Conservation (phyloP, 2,797 vertebrate species). For the Rhynchonycteris naso region DNA sequence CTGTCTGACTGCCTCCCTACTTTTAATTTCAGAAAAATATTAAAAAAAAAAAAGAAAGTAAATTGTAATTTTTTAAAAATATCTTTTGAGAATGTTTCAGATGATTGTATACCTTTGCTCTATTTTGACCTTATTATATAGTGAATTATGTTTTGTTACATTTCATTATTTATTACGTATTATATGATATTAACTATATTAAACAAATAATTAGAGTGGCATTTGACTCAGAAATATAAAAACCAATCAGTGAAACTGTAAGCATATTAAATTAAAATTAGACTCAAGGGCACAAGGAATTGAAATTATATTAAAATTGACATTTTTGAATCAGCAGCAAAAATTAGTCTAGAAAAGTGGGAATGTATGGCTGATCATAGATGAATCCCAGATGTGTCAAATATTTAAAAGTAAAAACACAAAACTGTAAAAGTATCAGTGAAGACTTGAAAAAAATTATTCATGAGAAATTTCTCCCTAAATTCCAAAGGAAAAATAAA, state of each 20-base stretch:
- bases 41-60: background rate
- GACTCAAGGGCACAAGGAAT: background rate
- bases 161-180: background rate
- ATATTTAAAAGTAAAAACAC: background rate
- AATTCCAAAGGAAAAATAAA: background rate
- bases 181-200: background rate
- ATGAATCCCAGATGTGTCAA: background rate
- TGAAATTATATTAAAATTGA: background rate
- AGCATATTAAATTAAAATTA: slow-evolving; percentile 36
- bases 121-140: background rate
- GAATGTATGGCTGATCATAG: background rate
- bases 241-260: background rate
- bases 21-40: too few species aligned
- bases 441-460: background rate
- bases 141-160: background rate
- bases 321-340: slow-evolving; percentile 24
- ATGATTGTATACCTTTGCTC: background rate
- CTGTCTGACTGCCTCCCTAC: too few species aligned
- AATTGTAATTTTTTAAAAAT: slow-evolving; percentile 1
- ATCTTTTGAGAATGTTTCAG: background rate
- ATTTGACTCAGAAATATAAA: slow-evolving; percentile 16
- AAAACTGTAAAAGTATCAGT: background rate
- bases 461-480: background rate
- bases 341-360: slow-evolving; percentile 8
- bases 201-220: background rate